Evolutionary conservation across 2,888 invertebrate species (phyloP), one percentile per base, ranked within the genome.

Genomic region (Agonopterix arenella): DNA sequence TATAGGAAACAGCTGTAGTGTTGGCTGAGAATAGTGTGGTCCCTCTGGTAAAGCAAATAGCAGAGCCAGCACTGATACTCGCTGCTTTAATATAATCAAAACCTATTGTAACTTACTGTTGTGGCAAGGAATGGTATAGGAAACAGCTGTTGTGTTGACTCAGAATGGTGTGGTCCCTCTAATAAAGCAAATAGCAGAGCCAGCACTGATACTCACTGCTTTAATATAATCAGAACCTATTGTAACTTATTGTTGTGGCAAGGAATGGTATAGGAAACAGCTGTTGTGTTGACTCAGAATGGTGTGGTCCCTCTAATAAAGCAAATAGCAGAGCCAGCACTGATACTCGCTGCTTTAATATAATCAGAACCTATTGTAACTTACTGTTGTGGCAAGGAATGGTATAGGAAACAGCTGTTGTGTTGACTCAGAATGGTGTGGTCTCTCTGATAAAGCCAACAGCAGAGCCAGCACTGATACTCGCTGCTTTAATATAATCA

Each of bases 81-180:
- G 84, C n/a, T 93, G 91, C 60, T 91, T 90, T 50, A 93, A 72
- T 45, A 93, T 84, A 57, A 90, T 88, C 91, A 92, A n/a, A n/a
- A n/a, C n/a, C n/a, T n/a, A n/a, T n/a, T n/a, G n/a, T n/a, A n/a
- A n/a, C n/a, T n/a, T n/a, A n/a, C n/a, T n/a, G n/a, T n/a, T n/a
- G n/a, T n/a, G n/a, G n/a, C n/a, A n/a, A n/a, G n/a, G n/a, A n/a
- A n/a, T n/a, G n/a, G n/a, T n/a, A n/a, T n/a, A n/a, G n/a, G n/a
- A n/a, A n/a, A n/a, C n/a, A n/a, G n/a, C n/a, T n/a, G n/a, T n/a
- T n/a, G n/a, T n/a, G n/a, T n/a, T n/a, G n/a, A n/a, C n/a, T n/a
- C n/a, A n/a, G n/a, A n/a, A n/a, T n/a, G n/a, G n/a, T n/a, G n/a
- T n/a, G n/a, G n/a, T n/a, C n/a, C n/a, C n/a, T n/a, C n/a, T n/a